These are phyloP conservation scores for Macrosoma leucophasiata DNA, from an alignment of 2,888 invertebrate genomes.

Conservation along the genomic window DNA sequence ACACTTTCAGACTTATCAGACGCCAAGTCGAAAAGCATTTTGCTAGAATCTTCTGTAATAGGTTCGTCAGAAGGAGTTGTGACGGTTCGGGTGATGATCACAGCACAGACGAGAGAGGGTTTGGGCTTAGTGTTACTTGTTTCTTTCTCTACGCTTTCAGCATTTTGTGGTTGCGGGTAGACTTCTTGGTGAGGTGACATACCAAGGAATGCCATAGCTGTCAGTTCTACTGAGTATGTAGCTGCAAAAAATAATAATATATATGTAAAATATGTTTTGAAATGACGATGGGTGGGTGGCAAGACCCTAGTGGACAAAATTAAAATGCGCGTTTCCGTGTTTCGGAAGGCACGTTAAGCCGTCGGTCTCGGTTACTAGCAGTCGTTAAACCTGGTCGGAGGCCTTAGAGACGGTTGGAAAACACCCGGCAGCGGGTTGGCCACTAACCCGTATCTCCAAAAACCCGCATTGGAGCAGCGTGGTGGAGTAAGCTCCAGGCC, in stretches of 20 bases:
- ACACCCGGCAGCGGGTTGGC: too few species aligned
- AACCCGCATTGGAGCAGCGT: too few species aligned
- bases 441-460: too few species aligned
- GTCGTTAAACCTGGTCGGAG: too few species aligned
- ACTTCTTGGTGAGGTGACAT: constrained; percentile 54
- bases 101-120: constrained; percentile 60
- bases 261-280: too few species aligned
- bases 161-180: constrained; percentile 48
- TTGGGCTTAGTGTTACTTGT: constrained; percentile 46
- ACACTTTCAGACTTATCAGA: constrained; percentile 65
- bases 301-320: too few species aligned
- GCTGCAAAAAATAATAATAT: constrained; percentile 36
- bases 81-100: constrained; percentile 52
- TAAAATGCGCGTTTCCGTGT: too few species aligned
- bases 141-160: constrained; percentile 53
- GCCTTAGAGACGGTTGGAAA: too few species aligned
- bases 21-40: constrained; percentile 58
- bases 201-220: constrained; percentile 65
- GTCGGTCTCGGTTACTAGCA: too few species aligned
- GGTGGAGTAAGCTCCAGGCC: too few species aligned
- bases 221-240: constrained; percentile 58
- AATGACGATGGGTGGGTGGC: too few species aligned
- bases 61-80: constrained; percentile 44
- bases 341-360: too few species aligned
- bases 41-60: constrained; percentile 57